Evolutionary conservation across 2,113 vertebrate species (phyloP), one percentile per base, ranked within the genome.

Genomic region (Ceyx melanurus): DNA sequence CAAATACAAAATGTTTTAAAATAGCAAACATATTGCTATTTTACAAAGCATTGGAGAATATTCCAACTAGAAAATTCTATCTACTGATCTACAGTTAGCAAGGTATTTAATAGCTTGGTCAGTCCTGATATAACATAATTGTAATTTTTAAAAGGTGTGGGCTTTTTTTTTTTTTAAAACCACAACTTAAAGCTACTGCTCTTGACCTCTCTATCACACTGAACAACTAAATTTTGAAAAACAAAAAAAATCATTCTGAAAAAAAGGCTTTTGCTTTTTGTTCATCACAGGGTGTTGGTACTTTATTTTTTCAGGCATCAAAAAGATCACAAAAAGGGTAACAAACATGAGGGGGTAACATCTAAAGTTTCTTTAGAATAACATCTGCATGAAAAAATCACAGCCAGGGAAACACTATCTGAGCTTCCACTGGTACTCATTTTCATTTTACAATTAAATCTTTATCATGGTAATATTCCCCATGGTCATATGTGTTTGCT

Each of bases 381-480:
- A 65, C 11, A n/a, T 62, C 65, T 71, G 64, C 64, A 29, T 11
- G 29, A 50, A 72, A 45, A 82, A 92, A 84, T 92, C 93, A 92
- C 86, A 91, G 58, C 81, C 53, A 65, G 37, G 67, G 70, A 90
- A 90, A 87, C 65, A 50, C 31, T 87, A 0, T 35, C 45, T 88
- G 92, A 91, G 79, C 81, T 82, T 93, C 74, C 79, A 1, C 80
- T 89, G 72, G 81, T 89, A 21, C 83, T 82, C 33, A 15, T 84
- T 90, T 82, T 88, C 45, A 75, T 93, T 89, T 87, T 58, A 90
- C 83, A 90, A 86, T 92, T 93, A 96, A 92, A 76, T 84, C 90
- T 93, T 86, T 89, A 86, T 90, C 54, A 37, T 65, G 62, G 73
- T 81, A 72, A 62, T 68, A 76, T 65, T 95, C 66, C 71, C 83